Evolutionary conservation across 1,140 invertebrate species (phyloP), one percentile per base, ranked within the genome.

Genomic region (Dendroctonus valens): DNA sequence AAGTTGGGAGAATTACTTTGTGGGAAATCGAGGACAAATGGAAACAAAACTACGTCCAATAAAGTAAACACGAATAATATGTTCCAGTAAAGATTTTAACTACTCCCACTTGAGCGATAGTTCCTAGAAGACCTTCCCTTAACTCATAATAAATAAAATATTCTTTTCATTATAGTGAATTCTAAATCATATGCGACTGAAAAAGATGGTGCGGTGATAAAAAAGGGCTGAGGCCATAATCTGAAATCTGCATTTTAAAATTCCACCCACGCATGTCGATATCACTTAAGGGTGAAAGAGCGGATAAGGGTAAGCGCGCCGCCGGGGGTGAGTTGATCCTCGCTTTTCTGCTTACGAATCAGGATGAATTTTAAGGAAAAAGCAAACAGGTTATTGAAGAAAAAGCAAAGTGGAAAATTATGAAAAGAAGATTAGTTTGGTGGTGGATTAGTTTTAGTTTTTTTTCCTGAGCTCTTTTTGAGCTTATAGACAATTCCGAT

Each of bases 201-300:
- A 26, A 57, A 11, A 40, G 41, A 57, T 11, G 40, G 14, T 40
- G 37, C 37, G 52, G 52, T 39, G n/a, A 58, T 58, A 46, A 41
- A 58, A 58, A 58, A 44, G n/a, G 14, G 41, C 37, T 58, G 9
- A 60, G 15, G 41, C 8, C 7, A 7, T 5, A 37, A 65, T 65
- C 15, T 58, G 15, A 65, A 65, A 58, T 65, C 39, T 57, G 54
- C 46, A 58, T 50, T 51, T 65, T 58, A 65, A 65, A 65, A 65
- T 65, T 65, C 62, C 8, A 11, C 48, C 53, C 62, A 58, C 62
- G 62, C 44, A 65, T 65, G 54, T 54, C 26, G 62, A 65, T 65
- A 65, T 65, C 62, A 65, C 62, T 65, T 65, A 65, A 65, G 62
- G 62, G 62, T 50, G 62, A 65, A 65, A 58, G 62, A 65, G 62